Evolutionary conservation across 2,888 invertebrate species (phyloP).

Genomic region (Cistogaster globosa): DNA sequence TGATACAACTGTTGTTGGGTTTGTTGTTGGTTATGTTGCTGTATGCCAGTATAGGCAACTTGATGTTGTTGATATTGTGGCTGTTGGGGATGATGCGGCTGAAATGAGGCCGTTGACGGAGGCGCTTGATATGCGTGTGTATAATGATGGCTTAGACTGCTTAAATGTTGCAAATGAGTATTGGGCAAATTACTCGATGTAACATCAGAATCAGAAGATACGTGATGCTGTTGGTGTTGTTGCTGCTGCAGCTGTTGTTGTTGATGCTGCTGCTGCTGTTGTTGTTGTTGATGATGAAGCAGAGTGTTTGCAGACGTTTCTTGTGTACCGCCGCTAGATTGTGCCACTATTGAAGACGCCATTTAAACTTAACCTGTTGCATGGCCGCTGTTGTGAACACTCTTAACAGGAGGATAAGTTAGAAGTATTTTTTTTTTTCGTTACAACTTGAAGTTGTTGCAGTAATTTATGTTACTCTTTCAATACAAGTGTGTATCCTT

Average conservation of each 20-base stretch:
- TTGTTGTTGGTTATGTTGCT: constrained; percentile 75
- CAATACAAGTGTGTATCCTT: constrained; percentile 70
- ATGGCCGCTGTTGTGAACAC: constrained; percentile 77
- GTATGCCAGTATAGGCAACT: constrained; percentile 64
- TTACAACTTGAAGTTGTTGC: constrained; percentile 10
- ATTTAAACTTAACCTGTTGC: constrained; percentile 80
- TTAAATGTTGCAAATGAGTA: constrained; percentile 81
- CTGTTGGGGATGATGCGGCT: constrained; percentile 73
- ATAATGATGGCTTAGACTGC: constrained; percentile 80
- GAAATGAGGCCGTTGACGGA: constrained; percentile 74
- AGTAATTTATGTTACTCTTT: background rate
- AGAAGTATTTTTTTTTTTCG: constrained; percentile 18
- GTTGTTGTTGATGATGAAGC: constrained; percentile 73
- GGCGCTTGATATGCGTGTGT: constrained; percentile 73
- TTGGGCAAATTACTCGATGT: constrained; percentile 77
- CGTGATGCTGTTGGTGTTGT: constrained; percentile 72
- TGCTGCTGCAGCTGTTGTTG: constrained; percentile 62
- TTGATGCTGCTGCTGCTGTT: constrained; percentile 66
- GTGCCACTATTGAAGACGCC: constrained; percentile 83
- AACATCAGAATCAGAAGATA: constrained; percentile 27
- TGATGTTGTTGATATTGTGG: constrained; percentile 74
- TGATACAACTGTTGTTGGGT: constrained; percentile 77
- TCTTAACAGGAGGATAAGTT: constrained; percentile 36
- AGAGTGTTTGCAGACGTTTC: constrained; percentile 77
- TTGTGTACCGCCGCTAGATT: constrained; percentile 80